phyloP scores from a whole-genome alignment of 2,888 invertebrate genomes.

The Acholoe squamosa region DNA sequence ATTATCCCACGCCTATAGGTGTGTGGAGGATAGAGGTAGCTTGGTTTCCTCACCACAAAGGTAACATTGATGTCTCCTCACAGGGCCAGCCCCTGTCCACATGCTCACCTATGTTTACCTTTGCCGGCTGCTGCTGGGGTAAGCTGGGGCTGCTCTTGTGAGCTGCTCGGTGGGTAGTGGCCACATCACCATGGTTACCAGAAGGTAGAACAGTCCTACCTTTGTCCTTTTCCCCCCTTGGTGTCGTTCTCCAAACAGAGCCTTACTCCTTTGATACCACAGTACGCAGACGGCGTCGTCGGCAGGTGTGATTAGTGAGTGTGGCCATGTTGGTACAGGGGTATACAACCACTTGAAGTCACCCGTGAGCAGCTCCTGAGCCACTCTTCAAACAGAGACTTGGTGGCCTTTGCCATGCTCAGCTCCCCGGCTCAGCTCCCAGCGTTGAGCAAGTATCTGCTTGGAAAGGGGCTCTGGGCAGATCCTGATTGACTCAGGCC shows the following conservation, averaged over 20 bases:
- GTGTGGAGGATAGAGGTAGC: constrained; percentile 6
- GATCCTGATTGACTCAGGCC: too few relatives aligned
- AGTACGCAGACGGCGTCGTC: neutral
- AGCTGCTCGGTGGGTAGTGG: constrained; percentile 24
- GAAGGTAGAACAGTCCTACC: constrained; percentile 44
- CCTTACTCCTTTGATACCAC: neutral
- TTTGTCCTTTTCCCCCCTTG: neutral
- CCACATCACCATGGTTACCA: constrained; percentile 35
- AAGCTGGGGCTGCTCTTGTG: neutral
- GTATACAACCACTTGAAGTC: neutral
- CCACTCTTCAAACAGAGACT: neutral
- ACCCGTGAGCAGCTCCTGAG: neutral
- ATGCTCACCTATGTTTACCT: constrained; percentile 26
- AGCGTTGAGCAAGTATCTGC: neutral
- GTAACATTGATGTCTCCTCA: constrained; percentile 15
- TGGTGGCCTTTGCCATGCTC: neutral
- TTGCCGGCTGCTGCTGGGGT: neutral
- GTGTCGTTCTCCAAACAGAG: constrained; percentile 6
- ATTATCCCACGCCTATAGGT: constrained; percentile 22
- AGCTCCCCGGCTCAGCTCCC: neutral
- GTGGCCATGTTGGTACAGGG: constrained; percentile 7
- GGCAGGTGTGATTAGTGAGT: constrained; percentile 11
- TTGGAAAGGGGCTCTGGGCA: neutral
- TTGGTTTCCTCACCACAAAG: constrained; percentile 19
- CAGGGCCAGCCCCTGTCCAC: neutral